phyloP scores from a whole-genome alignment of 2,113 vertebrate species.

The Thamnophis sirtalis region DNA sequence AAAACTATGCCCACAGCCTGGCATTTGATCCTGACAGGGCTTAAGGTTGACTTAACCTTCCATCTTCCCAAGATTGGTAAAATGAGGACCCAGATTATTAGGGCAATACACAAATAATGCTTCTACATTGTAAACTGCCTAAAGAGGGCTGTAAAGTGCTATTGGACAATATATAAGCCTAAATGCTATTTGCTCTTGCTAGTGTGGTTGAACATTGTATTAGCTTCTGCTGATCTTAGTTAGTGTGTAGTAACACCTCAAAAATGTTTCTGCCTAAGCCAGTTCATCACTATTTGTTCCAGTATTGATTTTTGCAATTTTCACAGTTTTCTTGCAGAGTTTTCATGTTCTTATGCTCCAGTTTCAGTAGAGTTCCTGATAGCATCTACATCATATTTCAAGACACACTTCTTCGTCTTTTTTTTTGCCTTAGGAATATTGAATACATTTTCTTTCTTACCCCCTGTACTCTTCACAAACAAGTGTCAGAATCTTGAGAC shows the following conservation, averaged over 20 bases:
- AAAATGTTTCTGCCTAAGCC: neutral
- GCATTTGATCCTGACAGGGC: neutral
- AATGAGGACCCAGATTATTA: neutral
- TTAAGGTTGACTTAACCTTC: neutral
- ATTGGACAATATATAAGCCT: neutral
- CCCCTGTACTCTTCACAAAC: neutral
- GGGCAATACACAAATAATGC: neutral
- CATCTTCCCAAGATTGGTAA: neutral
- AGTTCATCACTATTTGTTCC: neutral
- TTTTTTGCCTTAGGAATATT: neutral
- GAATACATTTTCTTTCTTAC: neutral
- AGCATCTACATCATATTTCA: neutral
- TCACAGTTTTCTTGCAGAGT: neutral
- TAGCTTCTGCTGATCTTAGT: neutral
- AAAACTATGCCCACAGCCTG: neutral
- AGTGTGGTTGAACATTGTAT: neutral
- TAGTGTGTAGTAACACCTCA: neutral
- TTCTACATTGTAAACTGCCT: neutral
- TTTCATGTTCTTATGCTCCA: neutral
- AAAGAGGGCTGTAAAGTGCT: neutral
- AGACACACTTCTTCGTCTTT: neutral
- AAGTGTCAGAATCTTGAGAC: neutral
- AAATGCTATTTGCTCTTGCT: neutral
- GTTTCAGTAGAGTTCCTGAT: neutral
- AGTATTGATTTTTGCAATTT: neutral